Conservation (phyloP, 2,888 invertebrate genomes). For the Seira sanloemensis region DNA sequence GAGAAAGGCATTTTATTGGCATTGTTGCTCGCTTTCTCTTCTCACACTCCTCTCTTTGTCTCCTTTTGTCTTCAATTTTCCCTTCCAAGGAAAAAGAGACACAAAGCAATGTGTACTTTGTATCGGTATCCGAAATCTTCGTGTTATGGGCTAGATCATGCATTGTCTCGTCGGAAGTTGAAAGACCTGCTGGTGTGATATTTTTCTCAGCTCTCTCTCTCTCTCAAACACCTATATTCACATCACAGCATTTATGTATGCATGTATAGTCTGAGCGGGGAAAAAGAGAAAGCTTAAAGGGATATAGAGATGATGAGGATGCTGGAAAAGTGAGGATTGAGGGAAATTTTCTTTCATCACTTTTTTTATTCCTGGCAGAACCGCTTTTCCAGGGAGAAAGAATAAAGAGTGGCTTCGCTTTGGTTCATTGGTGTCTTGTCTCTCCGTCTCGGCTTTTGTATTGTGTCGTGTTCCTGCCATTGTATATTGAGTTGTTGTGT, state of each 20-base stretch:
- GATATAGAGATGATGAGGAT: too few species aligned
- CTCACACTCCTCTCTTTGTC: not conserved
- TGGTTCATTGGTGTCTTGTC: slow-evolving; percentile 5
- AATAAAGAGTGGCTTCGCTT: slow-evolving; percentile 8
- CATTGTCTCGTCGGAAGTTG: not conserved
- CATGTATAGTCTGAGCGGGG: too few species aligned
- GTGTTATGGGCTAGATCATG: not conserved
- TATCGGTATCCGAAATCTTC: not conserved
- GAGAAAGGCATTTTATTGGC: too few species aligned
- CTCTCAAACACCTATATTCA: too few species aligned
- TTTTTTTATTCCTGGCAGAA: slow-evolving; percentile 6
- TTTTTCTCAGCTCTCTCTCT: too few species aligned
- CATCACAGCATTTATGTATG: too few species aligned
- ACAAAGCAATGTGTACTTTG: too few species aligned
- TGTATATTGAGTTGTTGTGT: slow-evolving; percentile 17
- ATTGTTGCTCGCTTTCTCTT: not conserved
- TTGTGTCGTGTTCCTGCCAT: not conserved
- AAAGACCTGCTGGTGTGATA: not conserved
- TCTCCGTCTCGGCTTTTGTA: slow-evolving; percentile 22
- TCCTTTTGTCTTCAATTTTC: too few species aligned
- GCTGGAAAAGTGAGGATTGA: too few species aligned
- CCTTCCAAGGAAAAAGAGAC: too few species aligned
- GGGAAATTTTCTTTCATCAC: too few species aligned
- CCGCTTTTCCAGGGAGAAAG: not conserved
- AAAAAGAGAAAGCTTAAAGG: slow-evolving; percentile 36